These are phyloP conservation scores for Metacarcinus magister DNA, from an alignment of 2,888 invertebrate species.

Conservation along the genomic window DNA sequence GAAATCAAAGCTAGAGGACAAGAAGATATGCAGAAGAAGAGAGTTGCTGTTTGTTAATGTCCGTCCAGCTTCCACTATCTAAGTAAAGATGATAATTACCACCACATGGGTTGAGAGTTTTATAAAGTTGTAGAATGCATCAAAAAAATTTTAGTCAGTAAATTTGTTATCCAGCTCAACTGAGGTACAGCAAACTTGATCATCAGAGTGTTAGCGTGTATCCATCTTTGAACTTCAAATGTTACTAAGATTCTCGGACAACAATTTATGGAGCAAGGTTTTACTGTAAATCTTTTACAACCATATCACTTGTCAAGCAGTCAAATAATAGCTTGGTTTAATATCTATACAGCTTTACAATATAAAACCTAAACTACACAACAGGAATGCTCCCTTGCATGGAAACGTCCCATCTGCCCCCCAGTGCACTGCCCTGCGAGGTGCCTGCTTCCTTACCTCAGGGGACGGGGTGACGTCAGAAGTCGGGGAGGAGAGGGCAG, in stretches of 20 bases:
- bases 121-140: not conserved
- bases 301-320: not conserved
- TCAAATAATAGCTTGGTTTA: not conserved
- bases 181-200: not conserved
- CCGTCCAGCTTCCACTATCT: not conserved
- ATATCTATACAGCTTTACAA: not conserved
- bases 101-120: not conserved
- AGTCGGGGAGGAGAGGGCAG: constrained; percentile 78
- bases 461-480: constrained; percentile 79
- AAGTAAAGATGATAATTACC: not conserved
- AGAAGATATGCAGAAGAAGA: not conserved
- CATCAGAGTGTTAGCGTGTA: not conserved
- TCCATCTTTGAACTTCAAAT: not conserved
- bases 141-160: not conserved
- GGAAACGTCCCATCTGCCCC: constrained; percentile 11
- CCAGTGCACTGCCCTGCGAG: constrained; percentile 37
- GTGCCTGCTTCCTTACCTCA: constrained; percentile 66
- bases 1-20: not conserved
- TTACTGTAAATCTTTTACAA: not conserved
- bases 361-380: not conserved
- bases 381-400: not conserved
- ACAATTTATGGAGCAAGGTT: not conserved
- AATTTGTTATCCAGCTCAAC: not conserved
- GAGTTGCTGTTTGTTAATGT: not conserved
- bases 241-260: not conserved